Evolutionary conservation across 2,888 invertebrate species (phyloP).

Genomic region (Epicampocera succincta): DNA sequence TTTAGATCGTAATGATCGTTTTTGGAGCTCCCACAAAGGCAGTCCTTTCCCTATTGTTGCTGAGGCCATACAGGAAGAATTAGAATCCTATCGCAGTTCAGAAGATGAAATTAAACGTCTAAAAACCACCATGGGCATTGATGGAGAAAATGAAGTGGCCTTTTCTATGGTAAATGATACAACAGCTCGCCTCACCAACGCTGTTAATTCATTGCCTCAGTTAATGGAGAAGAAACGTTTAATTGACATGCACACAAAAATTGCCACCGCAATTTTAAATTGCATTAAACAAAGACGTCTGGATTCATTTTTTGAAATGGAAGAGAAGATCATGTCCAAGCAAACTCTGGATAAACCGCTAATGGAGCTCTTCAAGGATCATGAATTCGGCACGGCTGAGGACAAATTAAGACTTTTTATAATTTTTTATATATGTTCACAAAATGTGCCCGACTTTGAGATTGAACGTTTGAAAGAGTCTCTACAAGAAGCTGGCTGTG

Average conservation of each 20-base stretch:
- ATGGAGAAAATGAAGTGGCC: slow-evolving; percentile 93
- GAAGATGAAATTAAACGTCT: slow-evolving; percentile 98
- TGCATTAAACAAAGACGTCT: slow-evolving; percentile 93
- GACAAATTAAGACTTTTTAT: slow-evolving; percentile 97
- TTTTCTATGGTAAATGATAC: slow-evolving; percentile 94
- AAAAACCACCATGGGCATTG: slow-evolving; percentile 96
- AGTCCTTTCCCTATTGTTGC: slow-evolving; percentile 97
- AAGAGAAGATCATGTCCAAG: slow-evolving; percentile 98
- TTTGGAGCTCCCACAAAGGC: slow-evolving; percentile 97
- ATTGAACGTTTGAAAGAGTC: slow-evolving; percentile 92
- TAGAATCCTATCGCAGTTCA: slow-evolving; percentile 94
- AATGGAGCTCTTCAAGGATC: slow-evolving; percentile 93
- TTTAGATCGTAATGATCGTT: slow-evolving; percentile 92
- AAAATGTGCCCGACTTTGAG: slow-evolving; percentile 90
- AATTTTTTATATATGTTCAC: slow-evolving; percentile 94
- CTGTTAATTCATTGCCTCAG: slow-evolving; percentile 97
- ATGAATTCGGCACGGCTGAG: slow-evolving; percentile 92
- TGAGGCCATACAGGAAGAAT: slow-evolving; percentile 98
- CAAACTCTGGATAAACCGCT: slow-evolving; percentile 90
- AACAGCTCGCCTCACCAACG: slow-evolving; percentile 95
- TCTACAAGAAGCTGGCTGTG: slow-evolving; percentile 90
- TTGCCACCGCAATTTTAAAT: slow-evolving; percentile 95
- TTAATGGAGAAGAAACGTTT: slow-evolving; percentile 97
- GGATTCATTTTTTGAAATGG: slow-evolving; percentile 98
- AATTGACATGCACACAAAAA: slow-evolving; percentile 99